Evolutionary conservation across 30 jellyfish, hydroid and myxozoan species (phyloP).

Genomic region (Hydractinia echinata): DNA sequence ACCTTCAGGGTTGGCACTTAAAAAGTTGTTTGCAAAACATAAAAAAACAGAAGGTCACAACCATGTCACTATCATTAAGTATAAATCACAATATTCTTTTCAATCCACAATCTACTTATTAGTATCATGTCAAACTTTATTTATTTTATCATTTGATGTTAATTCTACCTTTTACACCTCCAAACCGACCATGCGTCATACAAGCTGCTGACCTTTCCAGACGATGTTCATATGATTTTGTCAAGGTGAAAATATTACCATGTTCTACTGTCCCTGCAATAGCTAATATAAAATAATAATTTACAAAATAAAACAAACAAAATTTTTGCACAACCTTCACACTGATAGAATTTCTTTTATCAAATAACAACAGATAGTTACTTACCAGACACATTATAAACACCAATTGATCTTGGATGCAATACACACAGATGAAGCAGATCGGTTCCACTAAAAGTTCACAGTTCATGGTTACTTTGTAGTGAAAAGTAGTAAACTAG

Average conservation of each 20-base stretch:
- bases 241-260: constrained; percentile 66
- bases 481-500: neutral
- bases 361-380: no score
- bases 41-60: neutral
- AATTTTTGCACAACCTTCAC: no score
- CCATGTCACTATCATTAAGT: no score
- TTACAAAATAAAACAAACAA: neutral
- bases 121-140: neutral
- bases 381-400: constrained; percentile 69
- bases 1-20: neutral
- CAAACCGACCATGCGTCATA: constrained; percentile 80
- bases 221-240: constrained; percentile 66
- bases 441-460: constrained; percentile 60
- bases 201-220: constrained; percentile 78
- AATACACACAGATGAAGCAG: constrained; percentile 50
- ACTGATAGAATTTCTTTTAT: neutral
- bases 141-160: neutral
- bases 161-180: constrained; percentile 70
- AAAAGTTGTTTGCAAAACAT: neutral
- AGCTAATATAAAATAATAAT: constrained; percentile 34
- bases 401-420: constrained; percentile 80
- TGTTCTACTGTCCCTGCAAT: constrained; percentile 89
- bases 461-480: neutral
- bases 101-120: neutral
- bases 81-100: neutral